Percentiles rank a stretch among this genome's conserved stretches.
Evolutionary conservation across 2,113 vertebrate genomes (phyloP).

Genomic region (Hydropotes inermis): DNA sequence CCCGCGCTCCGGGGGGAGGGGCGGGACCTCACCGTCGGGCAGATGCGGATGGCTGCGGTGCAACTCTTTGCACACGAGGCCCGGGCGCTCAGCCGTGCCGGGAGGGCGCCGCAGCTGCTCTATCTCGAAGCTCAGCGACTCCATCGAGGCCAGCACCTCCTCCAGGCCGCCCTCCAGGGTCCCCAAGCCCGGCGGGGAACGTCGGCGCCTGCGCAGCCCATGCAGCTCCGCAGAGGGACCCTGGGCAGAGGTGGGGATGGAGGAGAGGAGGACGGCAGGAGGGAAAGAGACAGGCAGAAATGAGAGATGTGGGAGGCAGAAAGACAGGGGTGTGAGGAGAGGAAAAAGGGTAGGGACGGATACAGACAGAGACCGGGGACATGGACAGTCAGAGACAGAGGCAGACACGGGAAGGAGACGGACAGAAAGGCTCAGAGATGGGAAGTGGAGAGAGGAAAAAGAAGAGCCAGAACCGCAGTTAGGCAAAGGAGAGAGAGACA

Average conservation of each 20-base stretch:
- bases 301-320: background rate
- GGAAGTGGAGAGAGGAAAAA: background rate
- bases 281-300: background rate
- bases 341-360: background rate
- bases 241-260: constrained; percentile 39
- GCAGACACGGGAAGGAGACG: background rate
- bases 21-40: constrained; percentile 83
- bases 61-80: constrained; percentile 91
- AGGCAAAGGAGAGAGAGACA: background rate
- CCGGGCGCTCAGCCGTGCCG: constrained; percentile 90
- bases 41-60: constrained; percentile 86
- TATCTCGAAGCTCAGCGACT: constrained; percentile 89
- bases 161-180: constrained; percentile 84
- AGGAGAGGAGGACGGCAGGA: background rate
- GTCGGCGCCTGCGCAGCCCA: constrained; percentile 76
- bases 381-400: background rate
- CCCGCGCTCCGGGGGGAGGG: accelerated
- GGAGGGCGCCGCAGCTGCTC: constrained; percentile 87
- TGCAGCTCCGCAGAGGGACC: constrained; percentile 85
- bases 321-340: background rate
- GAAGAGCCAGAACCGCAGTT: background rate
- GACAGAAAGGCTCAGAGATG: background rate
- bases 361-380: no score
- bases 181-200: constrained; percentile 69
- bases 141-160: constrained; percentile 90